Conservation (phyloP, 2,888 invertebrate genomes). For the Leucania comma region DNA sequence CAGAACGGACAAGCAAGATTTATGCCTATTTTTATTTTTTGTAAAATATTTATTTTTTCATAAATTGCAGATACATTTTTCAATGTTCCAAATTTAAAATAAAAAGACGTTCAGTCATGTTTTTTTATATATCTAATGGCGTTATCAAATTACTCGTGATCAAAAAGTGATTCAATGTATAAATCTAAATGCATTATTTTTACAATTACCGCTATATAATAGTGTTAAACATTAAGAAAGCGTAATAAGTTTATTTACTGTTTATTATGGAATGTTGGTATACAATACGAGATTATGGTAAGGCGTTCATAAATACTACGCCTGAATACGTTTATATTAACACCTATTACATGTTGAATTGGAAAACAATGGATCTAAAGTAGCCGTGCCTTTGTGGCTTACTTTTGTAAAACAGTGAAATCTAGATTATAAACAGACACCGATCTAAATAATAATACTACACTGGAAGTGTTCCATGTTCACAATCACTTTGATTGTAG, state of each 20-base stretch:
- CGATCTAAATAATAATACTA: slow-evolving; percentile 48
- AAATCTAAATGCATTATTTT: slow-evolving; percentile 35
- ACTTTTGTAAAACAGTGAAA: slow-evolving; percentile 32
- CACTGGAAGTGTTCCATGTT: slow-evolving; percentile 47
- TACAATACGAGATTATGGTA: slow-evolving; percentile 17
- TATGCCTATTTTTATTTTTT: slow-evolving; percentile 23
- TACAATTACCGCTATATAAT: slow-evolving; percentile 39
- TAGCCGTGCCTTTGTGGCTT: slow-evolving; percentile 10
- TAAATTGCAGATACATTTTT: neutral
- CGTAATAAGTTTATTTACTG: slow-evolving; percentile 35
- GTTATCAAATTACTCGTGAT: slow-evolving; percentile 24
- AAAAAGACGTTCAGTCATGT: slow-evolving; percentile 53
- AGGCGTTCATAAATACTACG: slow-evolving; percentile 32
- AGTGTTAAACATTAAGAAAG: slow-evolving; percentile 22
- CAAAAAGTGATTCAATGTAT: slow-evolving; percentile 13
- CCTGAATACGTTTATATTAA: slow-evolving; percentile 6
- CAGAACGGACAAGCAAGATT: slow-evolving; percentile 37
- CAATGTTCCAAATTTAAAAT: slow-evolving; percentile 32
- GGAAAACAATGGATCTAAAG: slow-evolving; percentile 19
- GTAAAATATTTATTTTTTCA: slow-evolving; percentile 13
- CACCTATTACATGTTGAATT: slow-evolving; percentile 18
- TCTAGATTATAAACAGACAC: slow-evolving; percentile 50
- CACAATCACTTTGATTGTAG: slow-evolving; percentile 41
- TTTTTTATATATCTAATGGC: slow-evolving; percentile 46
- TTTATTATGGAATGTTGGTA: slow-evolving; percentile 47